Percentiles rank a stretch among this genome's conserved stretches.
These are phyloP conservation scores for Lateolabrax maculatus DNA, from an alignment of 2,797 vertebrate species.

Conservation along the genomic window DNA sequence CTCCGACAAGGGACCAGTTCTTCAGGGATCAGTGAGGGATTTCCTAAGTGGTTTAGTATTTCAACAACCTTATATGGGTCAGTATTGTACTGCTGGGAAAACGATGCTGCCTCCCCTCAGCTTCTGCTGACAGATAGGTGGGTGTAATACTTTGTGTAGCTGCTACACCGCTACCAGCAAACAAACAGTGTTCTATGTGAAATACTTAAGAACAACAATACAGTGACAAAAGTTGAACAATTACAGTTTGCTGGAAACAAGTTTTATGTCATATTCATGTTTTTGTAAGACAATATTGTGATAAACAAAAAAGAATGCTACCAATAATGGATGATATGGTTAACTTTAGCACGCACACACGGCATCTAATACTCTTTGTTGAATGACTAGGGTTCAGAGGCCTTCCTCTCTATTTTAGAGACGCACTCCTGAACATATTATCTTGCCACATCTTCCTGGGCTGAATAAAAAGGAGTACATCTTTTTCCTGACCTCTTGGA, in stretches of 20 bases:
- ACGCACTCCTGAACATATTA: background rate
- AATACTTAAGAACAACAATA: background rate
- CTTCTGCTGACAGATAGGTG: conserved; percentile 24
- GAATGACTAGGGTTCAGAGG: conserved; percentile 18
- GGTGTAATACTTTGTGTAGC: conserved; percentile 36
- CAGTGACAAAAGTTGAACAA: background rate
- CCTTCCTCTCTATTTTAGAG: conserved; percentile 16
- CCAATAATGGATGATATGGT: conserved; percentile 20
- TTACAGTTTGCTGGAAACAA: background rate
- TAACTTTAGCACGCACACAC: background rate
- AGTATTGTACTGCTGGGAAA: conserved; percentile 36
- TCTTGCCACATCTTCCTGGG: background rate
- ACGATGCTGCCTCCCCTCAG: conserved; percentile 17
- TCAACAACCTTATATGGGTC: conserved; percentile 62
- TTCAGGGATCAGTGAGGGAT: conserved; percentile 69
- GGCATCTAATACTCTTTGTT: background rate
- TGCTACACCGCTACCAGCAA: background rate
- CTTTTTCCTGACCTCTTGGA: background rate
- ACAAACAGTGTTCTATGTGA: background rate
- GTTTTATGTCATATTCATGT: conserved; percentile 2
- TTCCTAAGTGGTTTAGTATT: conserved; percentile 69
- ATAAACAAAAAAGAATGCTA: conserved; percentile 10
- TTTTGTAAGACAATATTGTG: background rate
- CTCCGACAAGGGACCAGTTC: conserved; percentile 32
- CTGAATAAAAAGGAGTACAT: background rate